A percentile compares a stretch with the other conserved stretches of the same genome.
Conservation (phyloP, 2,113 vertebrate genomes). For the Ciconia boyciana region DNA sequence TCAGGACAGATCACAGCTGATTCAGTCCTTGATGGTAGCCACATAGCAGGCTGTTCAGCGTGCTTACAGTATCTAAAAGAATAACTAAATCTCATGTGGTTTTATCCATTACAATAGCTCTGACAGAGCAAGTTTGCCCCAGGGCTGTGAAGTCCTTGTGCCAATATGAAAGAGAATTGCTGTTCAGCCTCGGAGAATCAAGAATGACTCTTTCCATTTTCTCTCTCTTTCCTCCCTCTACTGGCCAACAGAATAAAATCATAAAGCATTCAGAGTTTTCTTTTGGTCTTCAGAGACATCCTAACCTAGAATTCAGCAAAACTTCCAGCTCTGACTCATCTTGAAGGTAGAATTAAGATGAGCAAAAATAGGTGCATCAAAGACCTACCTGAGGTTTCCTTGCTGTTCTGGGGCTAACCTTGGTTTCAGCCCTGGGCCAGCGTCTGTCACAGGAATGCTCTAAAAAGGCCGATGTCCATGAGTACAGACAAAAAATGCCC, state of each 20-base stretch:
- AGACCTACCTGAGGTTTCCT: slow-evolving; percentile 28
- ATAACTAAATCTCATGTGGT: not conserved
- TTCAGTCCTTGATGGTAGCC: not conserved
- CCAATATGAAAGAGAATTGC: not conserved
- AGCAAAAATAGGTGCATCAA: not conserved
- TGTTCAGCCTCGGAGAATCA: not conserved
- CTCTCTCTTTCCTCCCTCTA: slow-evolving; percentile 41
- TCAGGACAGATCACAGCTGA: not conserved
- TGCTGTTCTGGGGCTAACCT: slow-evolving; percentile 6
- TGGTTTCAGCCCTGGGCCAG: not conserved
- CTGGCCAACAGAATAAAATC: not conserved
- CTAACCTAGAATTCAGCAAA: not conserved
- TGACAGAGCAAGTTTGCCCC: not conserved
- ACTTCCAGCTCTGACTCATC: not conserved
- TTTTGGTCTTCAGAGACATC: not conserved
- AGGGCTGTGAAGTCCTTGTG: not conserved
- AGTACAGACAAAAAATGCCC: not conserved
- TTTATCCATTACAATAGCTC: not conserved
- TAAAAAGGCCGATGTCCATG: fast-evolving
- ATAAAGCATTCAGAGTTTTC: not conserved
- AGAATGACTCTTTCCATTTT: not conserved
- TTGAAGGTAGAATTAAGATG: not conserved
- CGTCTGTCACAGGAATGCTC: not conserved
- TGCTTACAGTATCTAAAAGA: not conserved
- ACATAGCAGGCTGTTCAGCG: not conserved